Evolutionary conservation across 2,113 vertebrate genomes (phyloP).

Genomic region (Columbina picui): DNA sequence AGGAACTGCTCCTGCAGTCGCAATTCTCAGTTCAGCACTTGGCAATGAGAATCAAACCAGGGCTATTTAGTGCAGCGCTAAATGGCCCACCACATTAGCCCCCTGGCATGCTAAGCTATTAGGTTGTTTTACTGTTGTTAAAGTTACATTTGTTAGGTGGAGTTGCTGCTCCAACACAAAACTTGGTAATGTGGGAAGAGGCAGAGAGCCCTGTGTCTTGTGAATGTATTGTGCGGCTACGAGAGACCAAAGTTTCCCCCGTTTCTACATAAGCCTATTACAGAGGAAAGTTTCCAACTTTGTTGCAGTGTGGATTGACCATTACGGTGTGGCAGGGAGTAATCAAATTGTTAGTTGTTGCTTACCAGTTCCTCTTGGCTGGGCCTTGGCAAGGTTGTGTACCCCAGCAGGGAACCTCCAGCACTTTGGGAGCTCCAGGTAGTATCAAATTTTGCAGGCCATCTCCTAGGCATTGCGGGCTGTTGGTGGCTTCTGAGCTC

Average conservation of each 20-base stretch:
- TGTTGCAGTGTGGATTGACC: not conserved
- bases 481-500: not conserved
- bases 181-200: slow-evolving; percentile 47
- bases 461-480: rapidly evolving
- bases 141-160: slow-evolving; percentile 82
- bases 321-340: not conserved
- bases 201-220: not conserved
- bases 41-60: slow-evolving; percentile 79
- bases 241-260: not conserved
- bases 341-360: not conserved
- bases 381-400: not conserved
- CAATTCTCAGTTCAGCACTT: slow-evolving; percentile 84
- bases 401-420: not conserved
- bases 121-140: slow-evolving; percentile 83
- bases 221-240: not conserved
- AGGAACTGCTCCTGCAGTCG: slow-evolving; percentile 76
- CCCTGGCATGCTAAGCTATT: slow-evolving; percentile 83
- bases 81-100: slow-evolving; percentile 83
- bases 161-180: slow-evolving; percentile 75
- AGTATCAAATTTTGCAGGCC: not conserved
- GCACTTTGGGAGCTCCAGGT: not conserved
- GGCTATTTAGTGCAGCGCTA: slow-evolving; percentile 83
- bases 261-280: not conserved
- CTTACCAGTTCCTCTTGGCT: not conserved
- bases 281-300: not conserved